Evolutionary conservation across 2,888 invertebrate genomes (phyloP).

Genomic region (Tachina fera): DNA sequence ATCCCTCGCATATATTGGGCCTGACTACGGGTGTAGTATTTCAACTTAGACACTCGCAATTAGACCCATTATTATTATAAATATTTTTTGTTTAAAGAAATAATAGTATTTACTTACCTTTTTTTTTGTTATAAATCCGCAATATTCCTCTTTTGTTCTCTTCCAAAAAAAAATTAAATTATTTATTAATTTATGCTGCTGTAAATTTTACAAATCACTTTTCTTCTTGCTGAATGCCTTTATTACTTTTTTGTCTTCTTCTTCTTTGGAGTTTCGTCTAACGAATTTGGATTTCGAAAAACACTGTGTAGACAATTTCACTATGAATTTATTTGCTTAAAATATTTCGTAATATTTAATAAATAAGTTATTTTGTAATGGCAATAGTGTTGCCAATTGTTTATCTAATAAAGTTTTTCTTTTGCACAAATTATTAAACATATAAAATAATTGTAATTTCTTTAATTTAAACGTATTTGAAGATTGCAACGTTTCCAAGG

Average conservation of each 20-base stretch:
- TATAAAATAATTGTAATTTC: constrained; percentile 80
- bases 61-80: no score
- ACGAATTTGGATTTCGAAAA: neutral
- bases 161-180: neutral
- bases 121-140: neutral
- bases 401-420: constrained; percentile 78
- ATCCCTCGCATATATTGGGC: no score
- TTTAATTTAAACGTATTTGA: constrained; percentile 75
- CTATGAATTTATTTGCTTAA: constrained; percentile 4
- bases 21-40: no score
- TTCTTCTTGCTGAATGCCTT: neutral
- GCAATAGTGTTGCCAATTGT: constrained; percentile 69
- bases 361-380: constrained; percentile 68
- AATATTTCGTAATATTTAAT: constrained; percentile 70
- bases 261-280: constrained; percentile 1
- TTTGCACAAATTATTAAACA: constrained; percentile 81
- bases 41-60: no score
- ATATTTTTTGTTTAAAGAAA: no score
- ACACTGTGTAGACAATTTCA: constrained; percentile 23
- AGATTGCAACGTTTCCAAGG: constrained; percentile 59
- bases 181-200: neutral
- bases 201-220: neutral
- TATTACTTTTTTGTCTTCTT: neutral
- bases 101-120: neutral
- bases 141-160: neutral